Base-by-base conservation (phyloP, 2,113 vertebrate species). In the Mixornis gularis region DNA sequence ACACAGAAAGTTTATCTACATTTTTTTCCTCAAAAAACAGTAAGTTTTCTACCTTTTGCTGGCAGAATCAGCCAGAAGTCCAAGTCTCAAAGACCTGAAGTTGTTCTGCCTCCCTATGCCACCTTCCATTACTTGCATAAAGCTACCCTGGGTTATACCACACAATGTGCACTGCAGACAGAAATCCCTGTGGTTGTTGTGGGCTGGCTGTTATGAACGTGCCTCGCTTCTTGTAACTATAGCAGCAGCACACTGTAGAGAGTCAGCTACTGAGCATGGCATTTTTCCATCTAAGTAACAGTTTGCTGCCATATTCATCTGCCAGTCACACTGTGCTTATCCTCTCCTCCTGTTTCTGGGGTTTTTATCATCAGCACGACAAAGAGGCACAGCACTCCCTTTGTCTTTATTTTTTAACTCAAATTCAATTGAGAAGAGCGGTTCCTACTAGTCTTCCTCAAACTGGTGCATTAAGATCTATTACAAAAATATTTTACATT, bases 161-260 rank as follows among this genome's bases (percentile, higher is more conserved):
- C 21, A 58, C 9, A 25, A 32, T 0, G 5, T 9, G 12, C 43
- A 19, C 34, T 44, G 43, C 2, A 1, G 30, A 30, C 26, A 12
- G 41, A 74, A 66, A 5, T 38, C 32, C 29, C 56, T 69, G 41
- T 49, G 38, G 65, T 21, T 79, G 56, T 63, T n/a, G 30, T 6
- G n/a, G 30, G 26, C 32, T 66, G 19, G 17, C 15, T 63, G 3
- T 11, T 58, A 77, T 1, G 79, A 69, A 77, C 12, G 10, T 14
- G 6, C 29, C 52, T 72, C 14, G 1, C 22, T 82, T 63, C 53
- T 65, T 55, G 9, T 55, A 78, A 48, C 56, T 55, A 43, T 17
- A 70, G 41, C 5, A 8, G 59, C 79, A 93, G 55, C 46, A 49
- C 26, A 17, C 18, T 26, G 32, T 21, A 65, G 58, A 41, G 29